Percentiles rank a stretch among this genome's conserved stretches.
phyloP scores from a whole-genome alignment of 2,888 invertebrate species.

The Pherbina coryleti region DNA sequence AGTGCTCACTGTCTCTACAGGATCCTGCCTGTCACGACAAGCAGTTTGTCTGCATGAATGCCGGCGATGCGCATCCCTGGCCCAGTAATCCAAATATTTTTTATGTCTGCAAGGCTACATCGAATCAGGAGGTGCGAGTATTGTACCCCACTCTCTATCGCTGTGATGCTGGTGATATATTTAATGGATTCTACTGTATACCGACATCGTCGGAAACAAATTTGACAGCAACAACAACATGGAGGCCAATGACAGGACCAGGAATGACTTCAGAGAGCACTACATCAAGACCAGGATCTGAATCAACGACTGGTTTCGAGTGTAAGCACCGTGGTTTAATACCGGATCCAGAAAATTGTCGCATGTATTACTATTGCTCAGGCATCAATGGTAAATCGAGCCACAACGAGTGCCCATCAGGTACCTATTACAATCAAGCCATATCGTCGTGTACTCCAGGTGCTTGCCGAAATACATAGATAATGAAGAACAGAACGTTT shows the following conservation, averaged over 20 bases:
- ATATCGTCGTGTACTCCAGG: conserved; percentile 61
- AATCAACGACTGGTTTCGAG: background rate
- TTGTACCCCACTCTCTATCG: conserved; percentile 68
- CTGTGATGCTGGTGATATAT: conserved; percentile 65
- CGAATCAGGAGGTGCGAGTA: conserved; percentile 60
- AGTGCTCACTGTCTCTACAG: conserved; percentile 61
- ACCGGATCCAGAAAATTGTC: conserved; percentile 58
- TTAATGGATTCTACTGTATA: conserved; percentile 54
- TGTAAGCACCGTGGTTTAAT: conserved; percentile 55
- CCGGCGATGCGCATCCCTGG: conserved; percentile 65
- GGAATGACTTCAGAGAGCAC: background rate
- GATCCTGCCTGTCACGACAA: conserved; percentile 58
- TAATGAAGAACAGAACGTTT: no score
- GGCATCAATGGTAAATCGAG: conserved; percentile 55
- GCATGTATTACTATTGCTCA: conserved; percentile 65
- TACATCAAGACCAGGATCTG: background rate
- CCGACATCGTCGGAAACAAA: background rate
- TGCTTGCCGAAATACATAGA: conserved; percentile 50
- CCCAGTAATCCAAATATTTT: conserved; percentile 66
- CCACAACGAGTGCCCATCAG: conserved; percentile 60
- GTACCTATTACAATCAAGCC: conserved; percentile 59
- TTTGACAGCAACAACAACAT: background rate
- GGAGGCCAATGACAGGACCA: conserved; percentile 34
- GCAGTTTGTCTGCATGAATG: conserved; percentile 62
- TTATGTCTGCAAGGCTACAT: conserved; percentile 67